Base-by-base conservation (phyloP, 2,113 vertebrate genomes). In the Lepus timidus region DNA sequence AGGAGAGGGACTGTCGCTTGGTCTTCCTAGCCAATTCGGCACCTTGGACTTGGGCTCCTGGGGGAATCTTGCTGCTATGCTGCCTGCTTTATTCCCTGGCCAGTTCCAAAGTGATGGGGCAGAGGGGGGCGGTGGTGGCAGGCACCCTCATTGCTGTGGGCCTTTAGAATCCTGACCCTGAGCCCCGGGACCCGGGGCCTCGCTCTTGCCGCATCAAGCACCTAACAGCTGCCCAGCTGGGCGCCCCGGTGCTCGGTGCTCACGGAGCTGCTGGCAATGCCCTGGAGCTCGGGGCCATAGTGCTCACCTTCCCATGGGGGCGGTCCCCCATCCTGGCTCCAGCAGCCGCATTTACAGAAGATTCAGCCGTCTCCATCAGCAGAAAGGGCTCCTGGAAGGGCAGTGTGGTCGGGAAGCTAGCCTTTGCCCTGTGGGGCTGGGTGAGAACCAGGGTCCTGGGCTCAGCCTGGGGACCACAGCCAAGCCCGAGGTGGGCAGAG, bases 381-480 rank as follows among this genome's bases (percentile, higher is more conserved):
- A 51, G 62, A 39, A 44, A 55, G 55, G 11, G n/a, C 52, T 90
- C 81, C 87, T 14, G 0, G 71, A 67, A 73, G 67, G 29, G 29
- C 19, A 20, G 4, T n/a, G n/a, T 68, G 67, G 70, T 64, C 75
- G 17, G 11, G 80, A 93, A 78, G 55, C 80, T 31, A 75, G 44
- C 12, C 51, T 62, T 33, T 9, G 14, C 36, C 33, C 8, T 29
- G 55, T 20, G 5, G 65, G 61, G 70, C 70, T 62, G 29, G 44
- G 65, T 36, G 64, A 96, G 36, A 39, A 51, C 51, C 3, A 3
- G 55, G 55, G 83, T 52, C 91, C 88, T 7, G 75, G 23, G 65
- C 58, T 90, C 78, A 20, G 16, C 68, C 80, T 85, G 74, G n/a
- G 81, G 20, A 80, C 52, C 44, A 11, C 0, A 94, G 71, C 71